These are phyloP conservation scores for Ceratotherium simum DNA, from an alignment of 2,113 vertebrate genomes.

Conservation along the genomic window DNA sequence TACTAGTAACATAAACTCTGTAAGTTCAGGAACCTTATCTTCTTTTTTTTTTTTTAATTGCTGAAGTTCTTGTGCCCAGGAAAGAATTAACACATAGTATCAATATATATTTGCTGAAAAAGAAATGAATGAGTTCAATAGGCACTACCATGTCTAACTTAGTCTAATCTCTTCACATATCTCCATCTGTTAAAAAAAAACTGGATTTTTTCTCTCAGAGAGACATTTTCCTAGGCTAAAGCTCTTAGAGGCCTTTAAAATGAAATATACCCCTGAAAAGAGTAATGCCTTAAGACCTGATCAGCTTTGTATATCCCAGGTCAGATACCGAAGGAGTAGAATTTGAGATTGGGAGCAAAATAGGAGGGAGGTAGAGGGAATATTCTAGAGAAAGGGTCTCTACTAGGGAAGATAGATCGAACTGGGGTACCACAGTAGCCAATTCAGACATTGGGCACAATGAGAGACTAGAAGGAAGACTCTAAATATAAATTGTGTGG, in stretches of 20 bases:
- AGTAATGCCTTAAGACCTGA: not conserved
- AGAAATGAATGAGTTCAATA: not conserved
- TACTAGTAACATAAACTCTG: not conserved
- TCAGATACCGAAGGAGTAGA: not conserved
- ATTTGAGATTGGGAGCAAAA: not conserved
- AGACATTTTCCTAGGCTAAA: conserved; percentile 21
- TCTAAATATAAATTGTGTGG: not conserved
- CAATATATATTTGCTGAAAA: not conserved
- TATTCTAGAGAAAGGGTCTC: not conserved
- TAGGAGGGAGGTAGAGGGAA: not conserved
- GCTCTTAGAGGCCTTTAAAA: not conserved
- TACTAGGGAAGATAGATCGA: not conserved
- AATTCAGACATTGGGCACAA: not conserved
- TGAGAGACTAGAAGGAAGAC: not conserved
- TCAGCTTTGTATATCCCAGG: not conserved
- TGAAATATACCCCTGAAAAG: not conserved
- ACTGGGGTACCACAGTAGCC: not conserved
- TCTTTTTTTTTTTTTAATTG: conserved; percentile 4
- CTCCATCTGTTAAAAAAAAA: not conserved
- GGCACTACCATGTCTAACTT: not conserved
- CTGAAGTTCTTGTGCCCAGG: not conserved
- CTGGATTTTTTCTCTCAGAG: not conserved
- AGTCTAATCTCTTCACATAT: conserved; percentile 5
- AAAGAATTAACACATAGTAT: not conserved
- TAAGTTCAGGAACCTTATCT: not conserved